Base-by-base conservation (phyloP, 2,113 vertebrate species). In the Drymodes brunneopygia region DNA sequence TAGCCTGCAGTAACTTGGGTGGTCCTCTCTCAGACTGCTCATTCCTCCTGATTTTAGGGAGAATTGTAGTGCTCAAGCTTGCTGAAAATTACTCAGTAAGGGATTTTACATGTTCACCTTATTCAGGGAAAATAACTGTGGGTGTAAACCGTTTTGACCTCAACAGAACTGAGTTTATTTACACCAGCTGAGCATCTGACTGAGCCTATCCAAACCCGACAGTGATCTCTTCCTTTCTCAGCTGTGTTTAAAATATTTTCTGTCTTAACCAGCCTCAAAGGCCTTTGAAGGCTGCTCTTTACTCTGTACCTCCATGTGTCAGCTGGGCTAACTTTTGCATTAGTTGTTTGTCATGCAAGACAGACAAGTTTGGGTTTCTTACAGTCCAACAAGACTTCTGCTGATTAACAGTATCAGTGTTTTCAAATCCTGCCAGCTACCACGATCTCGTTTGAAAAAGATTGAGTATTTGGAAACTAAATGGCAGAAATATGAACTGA, bases 401-500 rank as follows among this genome's bases (percentile, higher is more conserved):
- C 75, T 93, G 64, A 84, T 81, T 77, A 82, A 25, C 40, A 66
- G 29, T 53, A 90, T 61, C 57, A 69, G 27, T 85, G 47, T 84
- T 78, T 83, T 74, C 77, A 90, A 83, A 83, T 42, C 61, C 47
- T 86, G 60, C 15, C 72, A 79, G 66, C 71, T 86, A 73, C 31
- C 38, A 78, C 0, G 7, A 53, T 62, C 56, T 86, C 33, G 11
- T 56, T 74, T 90, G 75, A 84, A 81, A 94, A 42, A 71, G 56
- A 74, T 24, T 27, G 79, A 88, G 45, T 71, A 74, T 93, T 94
- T 93, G 69, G 48, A 92, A 88, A 81, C 51, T 20, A 81, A 88
- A 80, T 65, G 60, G 79, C 86, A 94, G 65, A 92, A 94, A 84
- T 86, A 81, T 72, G 88, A 90, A 93, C 72, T 93, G 47, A 73